Evolutionary conservation across 2,797 vertebrate genomes (phyloP).

Genomic region (Salarias fasciatus): DNA sequence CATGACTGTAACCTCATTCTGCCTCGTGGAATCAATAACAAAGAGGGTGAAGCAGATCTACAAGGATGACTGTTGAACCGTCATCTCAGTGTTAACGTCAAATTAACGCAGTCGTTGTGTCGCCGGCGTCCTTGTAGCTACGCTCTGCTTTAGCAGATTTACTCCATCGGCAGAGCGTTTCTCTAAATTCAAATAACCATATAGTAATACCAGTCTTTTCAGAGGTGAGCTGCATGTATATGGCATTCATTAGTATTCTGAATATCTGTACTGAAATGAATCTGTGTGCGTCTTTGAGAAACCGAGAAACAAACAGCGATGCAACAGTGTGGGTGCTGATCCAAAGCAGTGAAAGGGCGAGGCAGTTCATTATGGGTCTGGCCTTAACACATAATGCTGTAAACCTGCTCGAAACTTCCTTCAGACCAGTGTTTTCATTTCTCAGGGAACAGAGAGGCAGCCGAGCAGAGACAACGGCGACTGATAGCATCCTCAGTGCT

Average conservation of each 20-base stretch:
- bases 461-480: slow-evolving; percentile 23
- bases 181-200: neutral
- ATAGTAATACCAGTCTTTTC: slow-evolving; percentile 2
- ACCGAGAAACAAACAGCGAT: no score
- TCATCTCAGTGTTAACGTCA: neutral
- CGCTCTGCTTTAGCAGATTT: no score
- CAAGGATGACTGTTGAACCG: no score
- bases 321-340: slow-evolving; percentile 27
- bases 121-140: no score
- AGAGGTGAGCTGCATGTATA: slow-evolving; percentile 3
- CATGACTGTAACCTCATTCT: slow-evolving; percentile 42
- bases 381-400: slow-evolving; percentile 41
- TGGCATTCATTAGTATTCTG: slow-evolving; percentile 8
- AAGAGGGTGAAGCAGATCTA: no score
- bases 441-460: slow-evolving; percentile 66
- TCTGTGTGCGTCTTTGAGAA: slow-evolving; percentile 4
- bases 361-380: slow-evolving; percentile 23
- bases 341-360: slow-evolving; percentile 10
- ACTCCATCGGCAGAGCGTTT: no score
- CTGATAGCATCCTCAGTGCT: slow-evolving; percentile 2
- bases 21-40: no score
- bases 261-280: slow-evolving; percentile 4
- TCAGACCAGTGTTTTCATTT: slow-evolving; percentile 56
- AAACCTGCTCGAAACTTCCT: slow-evolving; percentile 35
- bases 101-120: no score